Percentiles rank a stretch among this genome's conserved stretches.
Conservation (phyloP, 2,888 invertebrate species). For the Lithophane ornitopus region DNA sequence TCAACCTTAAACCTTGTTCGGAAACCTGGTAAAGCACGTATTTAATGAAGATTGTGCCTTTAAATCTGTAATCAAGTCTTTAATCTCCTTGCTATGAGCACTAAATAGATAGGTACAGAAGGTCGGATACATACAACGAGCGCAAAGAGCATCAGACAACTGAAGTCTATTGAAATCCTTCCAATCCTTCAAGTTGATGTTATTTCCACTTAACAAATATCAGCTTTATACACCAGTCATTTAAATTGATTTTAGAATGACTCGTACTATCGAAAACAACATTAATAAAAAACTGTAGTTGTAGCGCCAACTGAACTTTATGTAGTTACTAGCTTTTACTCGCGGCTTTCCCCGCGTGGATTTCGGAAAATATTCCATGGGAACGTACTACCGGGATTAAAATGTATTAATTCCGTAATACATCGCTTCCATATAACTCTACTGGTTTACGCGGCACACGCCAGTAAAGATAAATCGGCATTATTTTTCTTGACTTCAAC, state of each 20-base stretch:
- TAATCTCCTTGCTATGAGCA: constrained; percentile 46
- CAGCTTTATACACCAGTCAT: neutral
- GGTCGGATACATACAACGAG: neutral
- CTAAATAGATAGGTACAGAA: neutral
- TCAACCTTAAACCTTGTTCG: constrained; percentile 49
- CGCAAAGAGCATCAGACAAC: neutral
- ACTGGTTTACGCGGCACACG: too few relatives aligned
- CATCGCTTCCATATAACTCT: too few relatives aligned
- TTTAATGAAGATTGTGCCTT: constrained; percentile 59
- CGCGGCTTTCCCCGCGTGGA: too few relatives aligned
- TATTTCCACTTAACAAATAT: neutral
- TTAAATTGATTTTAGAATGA: neutral
- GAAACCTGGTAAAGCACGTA: constrained; percentile 43
- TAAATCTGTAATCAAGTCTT: constrained; percentile 56
- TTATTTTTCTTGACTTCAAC: too few relatives aligned
- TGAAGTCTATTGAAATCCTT: neutral
- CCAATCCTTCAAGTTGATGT: neutral
- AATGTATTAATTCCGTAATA: too few relatives aligned
- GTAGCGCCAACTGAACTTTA: neutral
- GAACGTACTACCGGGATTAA: too few relatives aligned
- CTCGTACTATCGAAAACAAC: neutral
- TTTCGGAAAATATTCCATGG: too few relatives aligned
- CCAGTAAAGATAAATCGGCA: too few relatives aligned
- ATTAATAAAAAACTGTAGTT: neutral
- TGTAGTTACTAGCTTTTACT: too few relatives aligned